Evolutionary conservation across 2,888 invertebrate species (phyloP), one percentile per base, ranked within the genome.

Genomic region (Acronicta alni): DNA sequence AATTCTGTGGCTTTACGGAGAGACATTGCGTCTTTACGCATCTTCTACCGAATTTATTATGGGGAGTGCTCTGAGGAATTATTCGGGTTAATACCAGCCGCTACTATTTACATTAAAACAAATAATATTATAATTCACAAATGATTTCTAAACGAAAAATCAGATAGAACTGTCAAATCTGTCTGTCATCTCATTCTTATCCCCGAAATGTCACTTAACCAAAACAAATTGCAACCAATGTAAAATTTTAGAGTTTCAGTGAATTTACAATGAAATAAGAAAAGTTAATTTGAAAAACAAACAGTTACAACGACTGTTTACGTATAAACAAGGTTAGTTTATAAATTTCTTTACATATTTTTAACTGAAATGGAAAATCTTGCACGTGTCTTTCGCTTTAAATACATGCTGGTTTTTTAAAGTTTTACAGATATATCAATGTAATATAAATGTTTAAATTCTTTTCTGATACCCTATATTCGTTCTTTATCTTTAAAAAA

Each of bases 171-270:
- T 42, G 51, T 32, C 51, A 42, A 30, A 0, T 12, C 12, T 30
- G 10, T 6, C 6, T 10, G 7, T 15, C 32, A 30, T 18, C 9
- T 9, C 26, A 10, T 9, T 30, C 26, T 10, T 4, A 4, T 3
- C 10, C 12, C 35, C 0, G 2, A 15, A 20, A 1, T 58, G 37
- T 42, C 48, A 67, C 60, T 41, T 10, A 43, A 41, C 12, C 60
- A 67, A 62, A 68, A 69, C 52, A 67, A 67, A 61, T 32, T 62
- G 2, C 7, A 38, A 44, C 10, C 14, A n/a, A 7, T 20, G 2
- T 16, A 42, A 67, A 68, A 69, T 48, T 48, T 30, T 10, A 26
- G 41, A 57, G 51, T 52, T 48, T 43, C 8, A 16, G 0, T 14
- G 1, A 48, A 30, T 37, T 45, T 43, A 48, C 35, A 37, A 62